These are phyloP conservation scores for Aurelia sp. DNA, from an alignment of 30 jellyfish, hydroid and myxozoan genomes.

Conservation along the genomic window DNA sequence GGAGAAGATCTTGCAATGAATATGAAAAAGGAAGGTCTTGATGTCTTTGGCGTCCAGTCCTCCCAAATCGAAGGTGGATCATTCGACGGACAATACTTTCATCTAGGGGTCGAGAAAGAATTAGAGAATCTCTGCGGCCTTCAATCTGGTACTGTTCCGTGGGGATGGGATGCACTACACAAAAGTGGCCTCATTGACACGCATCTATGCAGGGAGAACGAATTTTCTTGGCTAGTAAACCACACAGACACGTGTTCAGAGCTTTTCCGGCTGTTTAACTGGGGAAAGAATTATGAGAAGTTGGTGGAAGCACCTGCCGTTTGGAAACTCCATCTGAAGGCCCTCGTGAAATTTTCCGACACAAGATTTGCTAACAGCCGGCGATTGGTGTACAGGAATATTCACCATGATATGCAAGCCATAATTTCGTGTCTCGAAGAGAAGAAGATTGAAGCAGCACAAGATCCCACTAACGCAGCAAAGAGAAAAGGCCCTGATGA, in stretches of 20 bases:
- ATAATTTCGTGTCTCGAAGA: constrained; percentile 18
- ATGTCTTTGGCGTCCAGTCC: constrained; percentile 11
- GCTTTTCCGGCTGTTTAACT: constrained; percentile 29
- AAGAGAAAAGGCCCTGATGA: constrained; percentile 10
- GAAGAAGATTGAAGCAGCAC: constrained; percentile 15
- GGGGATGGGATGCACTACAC: constrained; percentile 34
- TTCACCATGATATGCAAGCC: constrained; percentile 40
- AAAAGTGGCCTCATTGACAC: constrained; percentile 34
- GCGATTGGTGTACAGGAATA: constrained; percentile 19
- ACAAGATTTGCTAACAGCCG: constrained; percentile 11
- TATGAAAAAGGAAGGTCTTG: constrained; percentile 20
- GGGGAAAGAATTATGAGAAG: constrained; percentile 30
- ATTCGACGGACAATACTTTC: constrained; percentile 22
- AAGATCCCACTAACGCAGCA: constrained; percentile 12
- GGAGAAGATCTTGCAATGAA: constrained; percentile 12
- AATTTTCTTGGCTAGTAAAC: constrained; percentile 3
- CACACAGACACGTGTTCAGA: constrained; percentile 31
- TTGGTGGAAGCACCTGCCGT: constrained; percentile 13
- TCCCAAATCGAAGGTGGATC: constrained; percentile 27
- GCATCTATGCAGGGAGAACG: constrained; percentile 18
- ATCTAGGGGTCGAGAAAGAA: constrained; percentile 1
- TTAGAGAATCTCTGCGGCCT: constrained; percentile 8
- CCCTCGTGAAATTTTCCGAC: constrained; percentile 22
- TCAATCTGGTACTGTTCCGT: constrained; percentile 3
- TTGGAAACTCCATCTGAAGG: constrained; percentile 24